A percentile compares a stretch with the other conserved stretches of the same genome.
Evolutionary conservation across 2,888 invertebrate species (phyloP).

Genomic region (Meghimatium bilineatum): DNA sequence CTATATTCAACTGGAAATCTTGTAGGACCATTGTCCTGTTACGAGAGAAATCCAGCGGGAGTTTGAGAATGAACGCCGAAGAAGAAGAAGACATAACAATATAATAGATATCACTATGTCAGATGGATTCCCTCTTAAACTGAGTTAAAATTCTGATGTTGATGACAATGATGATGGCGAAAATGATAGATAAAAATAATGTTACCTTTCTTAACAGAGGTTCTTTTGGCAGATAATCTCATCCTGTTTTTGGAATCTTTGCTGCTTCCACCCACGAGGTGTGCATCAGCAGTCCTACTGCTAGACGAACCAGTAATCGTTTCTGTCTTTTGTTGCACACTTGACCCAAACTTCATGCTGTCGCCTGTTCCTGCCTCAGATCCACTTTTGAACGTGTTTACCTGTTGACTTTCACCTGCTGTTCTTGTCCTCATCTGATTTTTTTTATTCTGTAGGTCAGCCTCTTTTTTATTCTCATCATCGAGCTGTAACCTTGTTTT

Average conservation of each 20-base stretch:
- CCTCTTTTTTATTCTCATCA: background rate
- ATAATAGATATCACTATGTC: too few species aligned
- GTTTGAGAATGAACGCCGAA: too few species aligned
- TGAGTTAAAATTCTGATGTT: too few species aligned
- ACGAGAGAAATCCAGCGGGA: too few species aligned
- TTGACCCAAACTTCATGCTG: background rate
- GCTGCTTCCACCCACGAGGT: background rate
- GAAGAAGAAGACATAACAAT: too few species aligned
- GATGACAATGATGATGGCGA: too few species aligned
- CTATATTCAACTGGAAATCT: too few species aligned
- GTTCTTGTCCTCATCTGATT: background rate
- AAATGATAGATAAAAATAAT: background rate
- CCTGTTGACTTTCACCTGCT: background rate
- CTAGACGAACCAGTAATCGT: background rate
- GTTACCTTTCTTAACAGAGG: conserved; percentile 39
- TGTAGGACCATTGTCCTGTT: too few species aligned
- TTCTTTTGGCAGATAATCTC: background rate
- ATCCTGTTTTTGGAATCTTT: conserved; percentile 18
- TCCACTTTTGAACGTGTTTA: background rate
- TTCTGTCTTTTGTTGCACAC: background rate
- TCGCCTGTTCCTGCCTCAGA: background rate
- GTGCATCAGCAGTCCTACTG: background rate
- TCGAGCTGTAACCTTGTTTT: background rate
- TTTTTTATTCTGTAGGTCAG: background rate
- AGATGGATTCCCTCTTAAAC: too few species aligned